Conservation (phyloP, 2,888 invertebrate species). For the Drosophila prostipennis region DNA sequence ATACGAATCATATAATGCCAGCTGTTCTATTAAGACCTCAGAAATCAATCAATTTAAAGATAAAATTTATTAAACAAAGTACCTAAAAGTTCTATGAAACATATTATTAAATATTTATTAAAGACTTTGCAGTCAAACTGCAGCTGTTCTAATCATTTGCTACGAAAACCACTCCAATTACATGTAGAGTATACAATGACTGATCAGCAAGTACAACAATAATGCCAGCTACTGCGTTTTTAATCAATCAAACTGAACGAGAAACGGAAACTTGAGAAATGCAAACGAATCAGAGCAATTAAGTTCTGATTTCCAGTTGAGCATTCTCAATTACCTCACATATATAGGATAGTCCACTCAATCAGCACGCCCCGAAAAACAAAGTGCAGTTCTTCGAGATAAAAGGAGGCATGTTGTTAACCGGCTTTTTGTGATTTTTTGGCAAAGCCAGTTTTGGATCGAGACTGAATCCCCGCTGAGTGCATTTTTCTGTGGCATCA, state of each 20-base stretch:
- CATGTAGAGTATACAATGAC: constrained; percentile 9
- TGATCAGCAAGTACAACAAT: constrained; percentile 7
- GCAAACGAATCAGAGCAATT: constrained; percentile 35
- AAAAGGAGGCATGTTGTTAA: constrained; percentile 24
- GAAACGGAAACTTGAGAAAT: constrained; percentile 29
- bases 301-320: constrained; percentile 15
- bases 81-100: not conserved
- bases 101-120: not conserved
- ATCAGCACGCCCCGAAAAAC: constrained; percentile 32
- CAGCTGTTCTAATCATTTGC: constrained; percentile 6
- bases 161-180: not conserved
- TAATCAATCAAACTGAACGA: constrained; percentile 6
- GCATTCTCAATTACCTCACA: constrained; percentile 13
- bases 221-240: not conserved
- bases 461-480: constrained; percentile 40
- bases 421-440: constrained; percentile 29
- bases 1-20: too few species aligned
- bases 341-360: constrained; percentile 36
- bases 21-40: too few species aligned
- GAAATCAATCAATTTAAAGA: too few species aligned
- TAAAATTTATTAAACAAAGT: not conserved
- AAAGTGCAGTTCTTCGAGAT: constrained; percentile 20
- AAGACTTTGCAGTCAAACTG: not conserved
- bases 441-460: constrained; percentile 48
- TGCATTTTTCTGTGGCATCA: constrained; percentile 63